Evolutionary conservation across 1,140 invertebrate species (phyloP), one percentile per base, ranked within the genome.

Genomic region (Orius insidiosus): DNA sequence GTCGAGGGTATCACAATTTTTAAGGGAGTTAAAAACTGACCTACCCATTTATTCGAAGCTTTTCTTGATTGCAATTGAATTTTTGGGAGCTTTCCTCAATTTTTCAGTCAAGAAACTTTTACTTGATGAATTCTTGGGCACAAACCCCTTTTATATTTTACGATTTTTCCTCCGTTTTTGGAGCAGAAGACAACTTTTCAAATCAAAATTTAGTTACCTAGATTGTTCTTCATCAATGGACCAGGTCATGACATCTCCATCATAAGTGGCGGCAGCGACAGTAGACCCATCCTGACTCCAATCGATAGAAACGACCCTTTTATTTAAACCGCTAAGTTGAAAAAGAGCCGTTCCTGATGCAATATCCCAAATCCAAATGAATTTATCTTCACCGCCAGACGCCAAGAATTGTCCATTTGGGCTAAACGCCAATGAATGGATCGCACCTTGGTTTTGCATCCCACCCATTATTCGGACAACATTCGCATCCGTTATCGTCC

Each of bases 321-420:
- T 67, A n/a, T 67, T 63, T 52, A 74, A 71, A 36, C 73, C 73
- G 55, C 67, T 68, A 1, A 80, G 58, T 54, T 80, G 73, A 50
- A 69, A 69, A 9, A 76, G 47, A 40, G 75, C 53, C 45, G 64
- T 61, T 41, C 75, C 75, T 40, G 70, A 65, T 5, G 68, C 66
- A 46, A 84, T 60, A 58, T 82, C 78, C 78, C 79, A 84, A 45
- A 82, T 66, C 49, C 66, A 63, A 41, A 83, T 68, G 39, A 60
- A 59, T 52, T 70, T 65, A 56, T 80, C 78, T 53, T 78, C 77
- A 68, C 76, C 76, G 55, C 69, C 76, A 50, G 75, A 72, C 6
- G 77, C 78, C 33, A 84, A 54, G 54, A 70, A 71, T 58, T 76
- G 68, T 46, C 81, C 81, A 62, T 75, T 70, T 3, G 76, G 74